phyloP scores from a whole-genome alignment of 2,113 vertebrate species.

The Cryptoleucopteryx plumbea region DNA sequence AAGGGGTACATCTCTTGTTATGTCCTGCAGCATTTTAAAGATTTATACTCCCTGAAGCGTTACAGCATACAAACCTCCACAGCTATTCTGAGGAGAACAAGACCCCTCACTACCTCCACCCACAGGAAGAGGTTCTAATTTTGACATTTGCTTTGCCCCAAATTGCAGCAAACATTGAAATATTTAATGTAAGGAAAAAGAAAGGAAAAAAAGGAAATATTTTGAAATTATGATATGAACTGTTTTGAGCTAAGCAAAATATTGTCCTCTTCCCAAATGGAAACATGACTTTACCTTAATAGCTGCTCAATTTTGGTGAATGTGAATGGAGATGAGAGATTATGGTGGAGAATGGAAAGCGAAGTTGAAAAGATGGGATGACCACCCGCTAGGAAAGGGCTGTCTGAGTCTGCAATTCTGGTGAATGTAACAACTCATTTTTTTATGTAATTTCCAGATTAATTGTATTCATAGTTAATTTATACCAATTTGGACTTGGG shows the following conservation, averaged over 20 bases:
- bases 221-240: not conserved
- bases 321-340: not conserved
- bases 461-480: not conserved
- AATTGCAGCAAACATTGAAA: not conserved
- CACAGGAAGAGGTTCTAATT: not conserved
- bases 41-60: not conserved
- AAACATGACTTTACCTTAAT: not conserved
- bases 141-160: not conserved
- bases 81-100: not conserved
- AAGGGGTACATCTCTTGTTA: not conserved
- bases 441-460: not conserved
- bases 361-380: not conserved
- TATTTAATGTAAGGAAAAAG: not conserved
- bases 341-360: not conserved
- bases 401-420: accelerated
- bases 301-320: not conserved
- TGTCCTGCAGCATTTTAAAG: not conserved
- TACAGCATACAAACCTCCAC: not conserved
- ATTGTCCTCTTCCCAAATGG: not conserved
- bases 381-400: not conserved
- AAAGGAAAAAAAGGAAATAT: not conserved
- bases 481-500: not conserved
- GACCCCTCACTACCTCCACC: not conserved
- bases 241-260: not conserved
- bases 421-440: not conserved